Evolutionary conservation across 2,888 invertebrate genomes (phyloP), one percentile per base, ranked within the genome.

Genomic region (Drosophila phalerata): DNA sequence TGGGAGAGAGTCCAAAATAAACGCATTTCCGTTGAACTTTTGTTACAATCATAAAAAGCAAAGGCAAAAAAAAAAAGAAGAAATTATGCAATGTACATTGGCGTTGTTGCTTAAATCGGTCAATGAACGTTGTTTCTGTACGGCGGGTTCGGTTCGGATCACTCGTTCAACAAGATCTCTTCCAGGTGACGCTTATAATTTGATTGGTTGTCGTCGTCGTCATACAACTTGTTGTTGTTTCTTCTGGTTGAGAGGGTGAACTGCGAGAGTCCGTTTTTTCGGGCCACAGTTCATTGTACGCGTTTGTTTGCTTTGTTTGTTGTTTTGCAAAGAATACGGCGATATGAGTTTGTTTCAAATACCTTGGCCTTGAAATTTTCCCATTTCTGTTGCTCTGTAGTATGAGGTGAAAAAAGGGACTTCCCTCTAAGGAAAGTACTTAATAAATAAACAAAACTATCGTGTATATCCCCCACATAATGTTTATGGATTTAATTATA

Each of bases 41-140:
- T 49, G 17, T 51, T 49, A 19, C 47, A 48, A 60, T 43, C 53
- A 48, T 45, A 28, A 51, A n/a, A 66, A 62, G 19, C 22, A 52
- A 51, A 56, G 40, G 38, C 43, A 67, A 65, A 68, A 61, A 69
- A 57, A 71, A 75, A 85, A 47, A 67, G 63, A 70, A 61, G 66
- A 55, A 71, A 75, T 88, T 84, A 84, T 84, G 83, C 88, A 84
- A 83, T 85, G 57, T 49, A 38, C 63, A 68, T 45, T 45, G 51
- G 37, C 48, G 34, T 58, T 61, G 72, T 72, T 66, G 51, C 60
- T 49, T 49, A 81, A 81, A 81, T 77, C 79, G 81, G 79, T 81
- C 79, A 71, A 73, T 79, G 79, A 79, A 81, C 79, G 79, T 65
- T 43, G 43, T 34, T 47, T 40, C n/a, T 65, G 17, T 48, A 19